These are phyloP conservation scores for Phthorimaea operculella DNA, from an alignment of 1,140 invertebrate species.

Conservation along the genomic window DNA sequence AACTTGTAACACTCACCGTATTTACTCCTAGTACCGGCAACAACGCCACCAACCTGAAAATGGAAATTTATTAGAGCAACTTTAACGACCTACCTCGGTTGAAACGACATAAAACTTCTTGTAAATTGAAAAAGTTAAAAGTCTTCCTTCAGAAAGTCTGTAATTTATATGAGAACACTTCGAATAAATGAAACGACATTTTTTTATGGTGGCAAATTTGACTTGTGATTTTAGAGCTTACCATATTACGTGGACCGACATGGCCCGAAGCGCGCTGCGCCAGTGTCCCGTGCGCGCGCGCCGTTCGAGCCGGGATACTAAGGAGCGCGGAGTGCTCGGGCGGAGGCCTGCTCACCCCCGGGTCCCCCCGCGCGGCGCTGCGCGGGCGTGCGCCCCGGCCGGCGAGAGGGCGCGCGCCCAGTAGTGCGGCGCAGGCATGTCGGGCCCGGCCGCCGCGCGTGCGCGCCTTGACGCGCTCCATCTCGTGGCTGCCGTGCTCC, in stretches of 20 bases:
- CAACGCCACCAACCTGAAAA: constrained; percentile 49
- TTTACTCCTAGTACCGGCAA: constrained; percentile 42
- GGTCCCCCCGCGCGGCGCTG: constrained; percentile 25
- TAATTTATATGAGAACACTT: no score
- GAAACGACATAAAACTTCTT: no score
- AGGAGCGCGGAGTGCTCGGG: constrained; percentile 50
- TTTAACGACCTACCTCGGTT: no score
- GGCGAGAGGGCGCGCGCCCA: constrained; percentile 47
- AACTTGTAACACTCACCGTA: constrained; percentile 38
- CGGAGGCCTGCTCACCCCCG: constrained; percentile 40
- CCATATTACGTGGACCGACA: constrained; percentile 60
- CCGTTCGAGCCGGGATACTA: constrained; percentile 63
- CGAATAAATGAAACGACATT: no score
- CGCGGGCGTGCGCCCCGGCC: constrained; percentile 27
- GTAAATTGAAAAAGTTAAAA: no score
- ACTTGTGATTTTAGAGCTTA: constrained; percentile 22
- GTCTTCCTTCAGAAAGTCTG: no score
- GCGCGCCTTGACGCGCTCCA: constrained; percentile 43
- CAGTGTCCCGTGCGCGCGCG: constrained; percentile 58
- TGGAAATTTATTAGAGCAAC: neutral
- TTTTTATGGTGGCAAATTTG: no score
- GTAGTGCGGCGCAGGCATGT: constrained; percentile 61
- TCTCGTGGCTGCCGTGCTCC: constrained; percentile 38
- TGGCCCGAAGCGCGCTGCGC: constrained; percentile 60
- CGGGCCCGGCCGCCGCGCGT: constrained; percentile 53